phyloP scores from a whole-genome alignment of 1,140 invertebrate species.

The Cyrtorhinus lividipennis region DNA sequence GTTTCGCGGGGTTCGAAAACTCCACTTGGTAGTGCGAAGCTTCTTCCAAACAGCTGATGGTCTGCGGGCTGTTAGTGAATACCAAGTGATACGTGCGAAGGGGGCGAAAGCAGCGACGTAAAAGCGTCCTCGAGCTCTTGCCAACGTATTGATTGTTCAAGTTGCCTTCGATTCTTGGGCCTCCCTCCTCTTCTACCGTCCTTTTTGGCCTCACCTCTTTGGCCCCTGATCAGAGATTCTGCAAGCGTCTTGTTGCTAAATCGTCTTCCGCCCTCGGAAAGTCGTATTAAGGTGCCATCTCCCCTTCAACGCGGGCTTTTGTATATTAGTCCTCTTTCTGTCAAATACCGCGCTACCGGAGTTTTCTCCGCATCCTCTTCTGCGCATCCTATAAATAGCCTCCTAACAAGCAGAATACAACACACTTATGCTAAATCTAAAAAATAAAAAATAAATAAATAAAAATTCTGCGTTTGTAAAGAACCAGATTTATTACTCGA shows the following conservation, averaged over 20 bases:
- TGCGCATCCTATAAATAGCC: too few species aligned
- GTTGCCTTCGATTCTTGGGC: too few species aligned
- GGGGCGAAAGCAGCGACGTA: too few species aligned
- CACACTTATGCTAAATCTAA: too few species aligned
- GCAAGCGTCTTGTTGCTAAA: conserved; percentile 1
- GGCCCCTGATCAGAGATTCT: conserved; percentile 12
- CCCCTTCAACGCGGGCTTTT: not conserved
- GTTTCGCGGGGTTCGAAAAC: not conserved
- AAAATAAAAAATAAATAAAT: too few species aligned
- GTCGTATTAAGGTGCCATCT: conserved; percentile 8
- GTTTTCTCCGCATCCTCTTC: too few species aligned
- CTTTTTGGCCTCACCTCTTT: too few species aligned
- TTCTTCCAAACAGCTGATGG: not conserved
- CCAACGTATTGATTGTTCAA: conserved; percentile 12
- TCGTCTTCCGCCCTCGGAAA: conserved; percentile 13
- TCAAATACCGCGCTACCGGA: too few species aligned
- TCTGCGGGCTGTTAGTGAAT: not conserved
- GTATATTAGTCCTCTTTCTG: not conserved
- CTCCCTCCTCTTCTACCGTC: too few species aligned
- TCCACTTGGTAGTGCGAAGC: not conserved
- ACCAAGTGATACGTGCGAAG: conserved; percentile 1
- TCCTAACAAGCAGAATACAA: too few species aligned
- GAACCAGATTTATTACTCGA: too few species aligned
- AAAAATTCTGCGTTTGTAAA: too few species aligned
- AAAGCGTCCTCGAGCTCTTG: not conserved